Conservation (phyloP, 2,113 vertebrate species). For the Ceyx cyanopectus region DNA sequence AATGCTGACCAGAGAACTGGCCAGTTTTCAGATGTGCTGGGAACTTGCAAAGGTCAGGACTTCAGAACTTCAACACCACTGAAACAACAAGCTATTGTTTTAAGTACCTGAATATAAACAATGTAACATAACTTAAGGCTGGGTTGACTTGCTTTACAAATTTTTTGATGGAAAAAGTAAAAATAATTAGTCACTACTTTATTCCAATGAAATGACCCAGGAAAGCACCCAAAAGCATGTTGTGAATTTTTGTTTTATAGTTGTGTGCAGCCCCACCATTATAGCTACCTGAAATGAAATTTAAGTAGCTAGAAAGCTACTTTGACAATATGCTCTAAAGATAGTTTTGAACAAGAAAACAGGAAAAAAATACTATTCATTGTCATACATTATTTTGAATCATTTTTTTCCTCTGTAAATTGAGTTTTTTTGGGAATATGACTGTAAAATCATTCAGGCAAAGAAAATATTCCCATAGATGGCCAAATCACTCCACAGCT, state of each 20-base stretch:
- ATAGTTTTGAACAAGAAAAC: background rate
- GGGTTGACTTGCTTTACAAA: background rate
- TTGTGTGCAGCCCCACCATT: background rate
- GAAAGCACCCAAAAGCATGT: background rate
- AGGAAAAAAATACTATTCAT: background rate
- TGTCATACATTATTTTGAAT: background rate
- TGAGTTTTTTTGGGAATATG: background rate
- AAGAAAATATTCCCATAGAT: slow-evolving; percentile 35
- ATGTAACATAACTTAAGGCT: background rate
- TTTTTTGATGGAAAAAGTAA: background rate
- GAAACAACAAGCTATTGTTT: background rate
- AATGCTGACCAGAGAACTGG: background rate
- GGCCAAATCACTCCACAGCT: slow-evolving; percentile 1
- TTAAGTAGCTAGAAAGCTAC: background rate
- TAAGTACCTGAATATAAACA: background rate
- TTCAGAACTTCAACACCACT: background rate
- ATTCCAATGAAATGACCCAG: background rate
- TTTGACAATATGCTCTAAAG: background rate
- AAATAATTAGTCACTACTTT: background rate
- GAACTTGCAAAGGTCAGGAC: background rate
- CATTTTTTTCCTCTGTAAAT: background rate
- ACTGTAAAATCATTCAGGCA: slow-evolving; percentile 9
- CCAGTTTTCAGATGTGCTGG: background rate
- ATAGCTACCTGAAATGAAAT: background rate
- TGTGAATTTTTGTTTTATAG: background rate